Base-by-base conservation (phyloP, 2,888 invertebrate genomes). In the Pharmacophagus antenor region DNA sequence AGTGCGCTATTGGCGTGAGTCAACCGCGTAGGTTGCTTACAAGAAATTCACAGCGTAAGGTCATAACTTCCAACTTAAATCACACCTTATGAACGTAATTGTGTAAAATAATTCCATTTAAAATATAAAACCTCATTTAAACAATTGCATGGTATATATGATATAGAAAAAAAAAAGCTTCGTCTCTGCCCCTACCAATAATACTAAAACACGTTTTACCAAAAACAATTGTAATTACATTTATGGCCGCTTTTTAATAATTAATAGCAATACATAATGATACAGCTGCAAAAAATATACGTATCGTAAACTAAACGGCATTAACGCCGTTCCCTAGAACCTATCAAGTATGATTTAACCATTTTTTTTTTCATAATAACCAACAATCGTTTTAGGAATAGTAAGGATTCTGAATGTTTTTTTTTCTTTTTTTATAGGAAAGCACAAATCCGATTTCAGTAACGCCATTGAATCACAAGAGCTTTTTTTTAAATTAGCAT, bases 211-310 rank as follows among this genome's bases (percentile, higher is more conserved):
- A 66, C 65, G 65, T 67, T 67, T 69, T 74, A 70, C 69, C 66
- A 15, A 75, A 80, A 78, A 73, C 71, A 70, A 77, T 75, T 74
- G 70, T 70, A 74, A 70, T 59, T 49, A 55, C 73, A 71, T 71
- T 72, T 85, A 89, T 89, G 88, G 88, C 88, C 85, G 83, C 83
- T 65, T 72, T 42, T 31, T 73, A 67, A 70, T 75, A 69, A 73
- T 72, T 67, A 51, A 75, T 74, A 80, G 79, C 75, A 78, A 69
- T 64, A 68, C 64, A 74, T 77, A 78, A 80, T 72, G 67, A 80
- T 78, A 79, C 70, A 79, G 76, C 74, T 82, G 88, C 87, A 88
- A 87, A 88, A 82, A 79, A 88, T 86, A 85, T 80, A 76, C 74
- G 79, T 72, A 71, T 69, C 63, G 66, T 71, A 67, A 66, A 70